Percentiles rank a stretch among this genome's conserved stretches.
These are phyloP conservation scores for Apostichopus japonicus DNA, from an alignment of 35 echinoderm and acorn worm genomes.

Conservation along the genomic window DNA sequence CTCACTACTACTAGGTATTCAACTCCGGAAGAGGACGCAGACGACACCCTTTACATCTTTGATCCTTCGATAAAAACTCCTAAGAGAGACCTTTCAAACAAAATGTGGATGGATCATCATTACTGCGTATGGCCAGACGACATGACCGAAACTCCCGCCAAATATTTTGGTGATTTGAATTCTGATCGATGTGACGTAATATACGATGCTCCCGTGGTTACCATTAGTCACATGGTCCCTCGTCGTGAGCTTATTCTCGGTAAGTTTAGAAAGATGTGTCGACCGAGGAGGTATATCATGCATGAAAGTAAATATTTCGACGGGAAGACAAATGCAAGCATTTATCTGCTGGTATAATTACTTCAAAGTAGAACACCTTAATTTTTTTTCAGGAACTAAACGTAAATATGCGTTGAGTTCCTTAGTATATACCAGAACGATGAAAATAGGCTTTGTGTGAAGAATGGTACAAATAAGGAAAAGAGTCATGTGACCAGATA, in stretches of 20 bases:
- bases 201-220: slow-evolving; percentile 88
- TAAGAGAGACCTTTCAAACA: slow-evolving; percentile 59
- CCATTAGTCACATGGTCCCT: slow-evolving; percentile 94
- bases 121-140: slow-evolving; percentile 87
- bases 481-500: too few species aligned
- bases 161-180: slow-evolving; percentile 83
- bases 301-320: too few species aligned
- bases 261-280: neutral
- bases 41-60: slow-evolving; percentile 63
- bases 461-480: too few species aligned
- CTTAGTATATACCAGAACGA: too few species aligned
- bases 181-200: slow-evolving; percentile 39
- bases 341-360: too few species aligned
- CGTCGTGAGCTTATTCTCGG: slow-evolving; percentile 78
- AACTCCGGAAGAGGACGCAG: slow-evolving; percentile 87
- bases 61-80: slow-evolving; percentile 15
- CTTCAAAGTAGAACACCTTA: too few species aligned
- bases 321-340: too few species aligned
- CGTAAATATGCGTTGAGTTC: too few species aligned
- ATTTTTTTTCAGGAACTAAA: too few species aligned
- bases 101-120: slow-evolving; percentile 96
- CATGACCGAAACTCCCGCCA: slow-evolving; percentile 62
- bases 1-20: slow-evolving; percentile 75
- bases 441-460: too few species aligned
- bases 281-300: too few species aligned